Base-by-base conservation (phyloP, 2,113 vertebrate species). In the Cacatua alba region DNA sequence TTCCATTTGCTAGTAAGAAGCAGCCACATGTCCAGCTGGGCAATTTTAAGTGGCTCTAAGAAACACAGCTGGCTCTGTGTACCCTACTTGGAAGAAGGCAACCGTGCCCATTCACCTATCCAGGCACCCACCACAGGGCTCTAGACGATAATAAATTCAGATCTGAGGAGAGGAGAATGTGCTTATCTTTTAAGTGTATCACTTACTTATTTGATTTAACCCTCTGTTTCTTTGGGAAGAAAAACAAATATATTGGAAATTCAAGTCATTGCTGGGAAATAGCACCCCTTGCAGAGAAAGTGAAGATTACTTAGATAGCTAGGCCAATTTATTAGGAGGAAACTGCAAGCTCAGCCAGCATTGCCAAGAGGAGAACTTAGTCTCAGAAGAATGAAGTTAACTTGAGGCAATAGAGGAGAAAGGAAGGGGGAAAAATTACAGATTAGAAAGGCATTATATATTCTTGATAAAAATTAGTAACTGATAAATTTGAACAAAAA, bases 101-200 rank as follows among this genome's bases (percentile, higher is more conserved):
- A 46, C 6, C 6, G 9, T 44, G 5, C 13, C n/a, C 5, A 6
- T 35, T 43, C 29, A 64, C 8, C 10, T 67, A 6, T 20, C 19
- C 5, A 7, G 29, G 35, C 29, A 88, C 4, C 7, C 10, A 49
- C 17, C 19, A 37, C 1, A 2, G 0, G 10, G 6, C 7, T 90
- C 17, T n/a, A 39, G 12, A 44, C 24, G 15, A 26, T 10, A 62
- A 33, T 13, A 62, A 86, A 64, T 39, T 55, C 49, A 65, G 11
- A 86, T 5, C 1, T 35, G 7, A 77, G 33, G 20, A 81, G 13
- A 60, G 13, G 6, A 41, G 2, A 94, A 48, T 10, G 26, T 25
- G 6, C 9, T 74, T 53, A 28, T 28, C 44, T 88, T 74, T 81
- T 60, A 74, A 29, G 28, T 37, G 3, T n/a, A 53, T 15, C 31